Conservation (phyloP, 2,113 vertebrate species). For the Mustela lutreola region DNA sequence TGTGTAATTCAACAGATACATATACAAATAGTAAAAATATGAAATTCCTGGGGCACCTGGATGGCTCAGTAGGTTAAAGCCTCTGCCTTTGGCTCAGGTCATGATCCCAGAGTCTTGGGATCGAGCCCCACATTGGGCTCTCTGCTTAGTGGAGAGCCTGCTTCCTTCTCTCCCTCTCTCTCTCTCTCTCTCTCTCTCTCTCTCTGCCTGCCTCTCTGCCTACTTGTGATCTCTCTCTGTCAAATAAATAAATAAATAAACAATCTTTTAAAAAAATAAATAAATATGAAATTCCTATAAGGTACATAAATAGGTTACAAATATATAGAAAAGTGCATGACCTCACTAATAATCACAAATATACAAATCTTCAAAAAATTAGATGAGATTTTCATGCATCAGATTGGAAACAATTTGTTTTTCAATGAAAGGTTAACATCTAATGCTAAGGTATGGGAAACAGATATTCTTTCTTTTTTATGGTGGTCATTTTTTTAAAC, state of each 20-base stretch:
- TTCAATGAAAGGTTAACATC: neutral
- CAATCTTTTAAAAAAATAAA: neutral
- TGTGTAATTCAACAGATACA: neutral
- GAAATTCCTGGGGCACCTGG: neutral
- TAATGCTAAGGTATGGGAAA: neutral
- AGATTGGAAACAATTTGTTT: neutral
- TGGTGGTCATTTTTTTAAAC: too few species aligned
- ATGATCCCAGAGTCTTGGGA: too few species aligned
- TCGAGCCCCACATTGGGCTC: too few species aligned
- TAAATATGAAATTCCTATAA: neutral
- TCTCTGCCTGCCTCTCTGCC: too few species aligned
- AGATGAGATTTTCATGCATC: neutral
- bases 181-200: too few species aligned
- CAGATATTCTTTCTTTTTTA: neutral
- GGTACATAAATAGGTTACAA: neutral
- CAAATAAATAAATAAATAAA: too few species aligned
- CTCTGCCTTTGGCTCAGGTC: too few species aligned
- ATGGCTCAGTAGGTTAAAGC: too few species aligned
- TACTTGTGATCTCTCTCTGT: too few species aligned
- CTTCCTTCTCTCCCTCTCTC: too few species aligned
- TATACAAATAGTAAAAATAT: neutral
- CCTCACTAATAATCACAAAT: neutral
- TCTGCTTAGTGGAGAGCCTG: too few species aligned
- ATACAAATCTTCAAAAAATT: neutral
- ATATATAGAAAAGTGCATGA: neutral